phyloP scores from a whole-genome alignment of 2,113 vertebrate genomes.

The Myanophis thanlyinensis region DNA sequence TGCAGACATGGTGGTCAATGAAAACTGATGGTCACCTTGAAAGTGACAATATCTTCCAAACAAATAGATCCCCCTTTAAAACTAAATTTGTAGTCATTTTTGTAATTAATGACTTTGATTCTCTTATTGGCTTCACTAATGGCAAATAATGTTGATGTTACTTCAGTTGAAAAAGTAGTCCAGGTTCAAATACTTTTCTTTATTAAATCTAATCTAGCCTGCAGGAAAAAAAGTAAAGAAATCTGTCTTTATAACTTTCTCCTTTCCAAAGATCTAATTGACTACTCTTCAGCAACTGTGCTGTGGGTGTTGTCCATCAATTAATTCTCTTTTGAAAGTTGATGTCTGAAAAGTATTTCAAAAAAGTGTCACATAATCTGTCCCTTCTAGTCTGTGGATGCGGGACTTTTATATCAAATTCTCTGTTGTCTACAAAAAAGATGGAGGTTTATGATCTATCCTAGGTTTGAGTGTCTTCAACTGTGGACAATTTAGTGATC shows the following conservation, averaged over 20 bases:
- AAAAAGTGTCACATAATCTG: background rate
- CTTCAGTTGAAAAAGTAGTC: background rate
- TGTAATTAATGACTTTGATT: background rate
- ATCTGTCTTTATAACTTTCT: background rate
- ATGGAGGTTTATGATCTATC: background rate
- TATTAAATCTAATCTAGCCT: background rate
- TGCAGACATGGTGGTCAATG: background rate
- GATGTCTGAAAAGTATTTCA: background rate
- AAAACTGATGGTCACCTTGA: background rate
- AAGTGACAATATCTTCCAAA: background rate
- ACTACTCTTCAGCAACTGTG: background rate
- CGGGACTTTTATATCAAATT: background rate
- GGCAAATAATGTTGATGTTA: background rate
- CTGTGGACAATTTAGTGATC: background rate
- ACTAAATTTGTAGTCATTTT: background rate
- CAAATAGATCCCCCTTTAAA: background rate
- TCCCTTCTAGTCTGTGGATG: background rate
- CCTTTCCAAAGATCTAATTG: background rate
- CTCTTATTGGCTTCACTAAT: background rate
- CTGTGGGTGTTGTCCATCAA: background rate
- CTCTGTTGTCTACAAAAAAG: background rate
- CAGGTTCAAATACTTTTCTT: background rate
- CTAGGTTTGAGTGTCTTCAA: background rate
- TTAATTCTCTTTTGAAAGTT: background rate
- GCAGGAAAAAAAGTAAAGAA: background rate